A percentile compares a stretch with the other conserved stretches of the same genome.
Conservation (phyloP, 2,113 vertebrate species). For the Malaclemys terrapin region DNA sequence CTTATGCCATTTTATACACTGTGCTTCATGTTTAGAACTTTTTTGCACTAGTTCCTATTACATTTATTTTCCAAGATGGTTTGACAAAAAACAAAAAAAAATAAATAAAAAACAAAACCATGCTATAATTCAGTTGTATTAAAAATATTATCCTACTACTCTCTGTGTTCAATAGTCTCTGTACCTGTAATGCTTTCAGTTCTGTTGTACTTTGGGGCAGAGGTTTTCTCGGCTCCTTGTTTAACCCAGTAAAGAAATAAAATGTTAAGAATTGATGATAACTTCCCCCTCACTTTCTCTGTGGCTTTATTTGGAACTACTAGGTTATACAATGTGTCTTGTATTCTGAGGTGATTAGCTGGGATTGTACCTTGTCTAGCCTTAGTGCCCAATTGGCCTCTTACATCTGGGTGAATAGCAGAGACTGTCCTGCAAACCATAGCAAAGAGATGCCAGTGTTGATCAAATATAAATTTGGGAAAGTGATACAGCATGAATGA, state of each 20-base stretch:
- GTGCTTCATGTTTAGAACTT: conserved; percentile 87
- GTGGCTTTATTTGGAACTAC: not conserved
- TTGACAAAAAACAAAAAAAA: conserved; percentile 75
- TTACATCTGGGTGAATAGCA: not conserved
- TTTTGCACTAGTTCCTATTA: conserved; percentile 87
- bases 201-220: conserved; percentile 83
- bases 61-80: conserved; percentile 83
- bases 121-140: conserved; percentile 86
- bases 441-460: not conserved
- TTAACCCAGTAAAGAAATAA: conserved; percentile 86
- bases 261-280: conserved; percentile 83
- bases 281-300: conserved; percentile 51
- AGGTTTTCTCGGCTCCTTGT: conserved; percentile 78
- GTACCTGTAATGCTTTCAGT: conserved; percentile 86
- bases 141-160: conserved; percentile 84
- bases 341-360: accelerated
- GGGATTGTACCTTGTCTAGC: not conserved
- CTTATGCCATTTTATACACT: conserved; percentile 88
- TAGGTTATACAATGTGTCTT: not conserved
- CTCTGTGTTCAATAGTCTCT: conserved; percentile 87
- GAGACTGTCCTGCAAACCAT: not conserved
- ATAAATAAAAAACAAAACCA: conserved; percentile 67
- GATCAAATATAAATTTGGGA: not conserved
- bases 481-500: not conserved
- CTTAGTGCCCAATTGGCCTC: not conserved